A percentile compares a stretch with the other conserved stretches of the same genome.
phyloP scores from a whole-genome alignment of 2,888 invertebrate genomes.

The Agapostemon virescens region DNA sequence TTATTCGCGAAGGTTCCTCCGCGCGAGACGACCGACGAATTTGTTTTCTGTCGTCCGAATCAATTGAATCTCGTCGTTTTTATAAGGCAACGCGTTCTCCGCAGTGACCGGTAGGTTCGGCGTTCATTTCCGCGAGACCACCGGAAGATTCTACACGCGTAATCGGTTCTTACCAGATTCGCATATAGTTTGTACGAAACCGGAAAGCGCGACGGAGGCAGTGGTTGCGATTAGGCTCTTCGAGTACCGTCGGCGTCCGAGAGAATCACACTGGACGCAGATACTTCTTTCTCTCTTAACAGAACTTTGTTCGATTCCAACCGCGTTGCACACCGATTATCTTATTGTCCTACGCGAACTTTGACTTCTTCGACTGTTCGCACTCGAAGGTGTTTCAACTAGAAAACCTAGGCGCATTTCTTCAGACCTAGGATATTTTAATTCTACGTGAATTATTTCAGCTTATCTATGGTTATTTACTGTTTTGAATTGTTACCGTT shows the following conservation, averaged over 20 bases:
- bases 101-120: neutral
- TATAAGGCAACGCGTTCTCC: neutral
- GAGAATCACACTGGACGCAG: neutral
- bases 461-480: too few relatives aligned
- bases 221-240: neutral
- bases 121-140: conserved; percentile 49
- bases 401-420: too few relatives aligned
- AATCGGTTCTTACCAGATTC: neutral
- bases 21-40: neutral
- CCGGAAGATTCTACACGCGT: conserved; percentile 44
- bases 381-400: too few relatives aligned
- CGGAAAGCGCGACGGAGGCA: neutral
- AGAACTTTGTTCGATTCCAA: too few relatives aligned
- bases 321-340: too few relatives aligned
- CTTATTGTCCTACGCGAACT: too few relatives aligned
- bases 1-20: neutral
- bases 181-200: neutral
- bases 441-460: too few relatives aligned
- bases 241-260: neutral
- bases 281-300: neutral
- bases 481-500: too few relatives aligned
- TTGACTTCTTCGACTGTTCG: too few relatives aligned
- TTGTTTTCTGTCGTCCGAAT: neutral
- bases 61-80: neutral
- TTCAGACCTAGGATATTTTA: too few relatives aligned